phyloP scores from a whole-genome alignment of 2,797 vertebrate species.

The Uromys caudimaculatus region DNA sequence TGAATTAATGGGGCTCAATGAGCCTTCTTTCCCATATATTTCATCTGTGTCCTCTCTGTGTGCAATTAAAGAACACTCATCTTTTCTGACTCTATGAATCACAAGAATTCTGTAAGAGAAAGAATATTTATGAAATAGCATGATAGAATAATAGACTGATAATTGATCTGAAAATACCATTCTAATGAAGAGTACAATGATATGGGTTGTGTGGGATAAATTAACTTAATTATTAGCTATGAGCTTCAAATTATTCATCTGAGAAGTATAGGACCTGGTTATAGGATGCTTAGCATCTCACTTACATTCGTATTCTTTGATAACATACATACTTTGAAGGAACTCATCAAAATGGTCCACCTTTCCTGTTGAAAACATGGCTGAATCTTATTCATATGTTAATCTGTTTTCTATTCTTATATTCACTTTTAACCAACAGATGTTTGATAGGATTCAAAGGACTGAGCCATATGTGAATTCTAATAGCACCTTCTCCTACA shows the following conservation, averaged over 20 bases:
- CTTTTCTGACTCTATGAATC: background rate
- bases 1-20: background rate
- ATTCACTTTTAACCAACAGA: slow-evolving; percentile 65
- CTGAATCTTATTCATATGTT: slow-evolving; percentile 3
- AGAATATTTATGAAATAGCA: background rate
- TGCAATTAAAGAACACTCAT: background rate
- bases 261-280: background rate
- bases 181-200: slow-evolving; percentile 4
- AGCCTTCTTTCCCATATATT: background rate
- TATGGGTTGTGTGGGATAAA: background rate
- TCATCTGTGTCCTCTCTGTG: background rate
- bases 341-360: slow-evolving; percentile 13
- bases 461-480: slow-evolving; percentile 70
- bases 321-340: background rate
- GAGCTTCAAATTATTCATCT: background rate
- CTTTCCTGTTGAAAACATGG: background rate
- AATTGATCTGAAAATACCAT: background rate
- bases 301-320: background rate
- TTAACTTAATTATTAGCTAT: background rate
- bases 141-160: background rate
- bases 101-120: background rate
- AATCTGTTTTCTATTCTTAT: slow-evolving; percentile 50
- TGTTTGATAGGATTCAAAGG: slow-evolving; percentile 61
- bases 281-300: background rate
- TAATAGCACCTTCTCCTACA: slow-evolving; percentile 68